Percentiles rank a stretch among this genome's conserved stretches.
These are phyloP conservation scores for Tachina fera DNA, from an alignment of 2,888 invertebrate genomes.

Conservation along the genomic window DNA sequence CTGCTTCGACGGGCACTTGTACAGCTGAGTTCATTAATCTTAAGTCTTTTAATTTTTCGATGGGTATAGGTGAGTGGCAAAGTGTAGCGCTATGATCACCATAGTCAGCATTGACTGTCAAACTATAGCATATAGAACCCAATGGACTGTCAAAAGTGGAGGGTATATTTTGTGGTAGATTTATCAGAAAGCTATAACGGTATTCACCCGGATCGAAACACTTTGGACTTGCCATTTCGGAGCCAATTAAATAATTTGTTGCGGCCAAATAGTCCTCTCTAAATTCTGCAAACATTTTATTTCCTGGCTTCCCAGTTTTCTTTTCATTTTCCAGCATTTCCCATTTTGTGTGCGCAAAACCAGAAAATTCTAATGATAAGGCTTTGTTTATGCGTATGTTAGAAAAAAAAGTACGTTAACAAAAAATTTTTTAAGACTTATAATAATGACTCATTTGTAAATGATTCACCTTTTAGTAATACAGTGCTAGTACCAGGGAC, in stretches of 20 bases:
- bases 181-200: conserved; percentile 76
- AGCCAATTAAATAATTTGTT: conserved; percentile 78
- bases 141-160: conserved; percentile 76
- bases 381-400: conserved; percentile 75
- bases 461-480: conserved; percentile 77
- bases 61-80: conserved; percentile 7
- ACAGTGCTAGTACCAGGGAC: conserved; percentile 73
- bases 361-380: conserved; percentile 76
- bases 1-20: conserved; percentile 33
- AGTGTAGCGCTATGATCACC: conserved; percentile 57
- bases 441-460: conserved; percentile 72
- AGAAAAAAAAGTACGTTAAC: not conserved
- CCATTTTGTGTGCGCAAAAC: conserved; percentile 78
- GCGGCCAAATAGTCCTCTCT: conserved; percentile 79
- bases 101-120: conserved; percentile 75
- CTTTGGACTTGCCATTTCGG: conserved; percentile 76
- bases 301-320: conserved; percentile 60
- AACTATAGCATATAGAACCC: conserved; percentile 78
- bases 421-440: not conserved
- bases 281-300: conserved; percentile 68
- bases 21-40: conserved; percentile 18
- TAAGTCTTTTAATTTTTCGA: conserved; percentile 57
- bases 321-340: conserved; percentile 70
- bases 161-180: conserved; percentile 76
- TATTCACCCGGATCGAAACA: conserved; percentile 76